Evolutionary conservation across 2,113 vertebrate genomes (phyloP).

Genomic region (Lampris megalopsis): DNA sequence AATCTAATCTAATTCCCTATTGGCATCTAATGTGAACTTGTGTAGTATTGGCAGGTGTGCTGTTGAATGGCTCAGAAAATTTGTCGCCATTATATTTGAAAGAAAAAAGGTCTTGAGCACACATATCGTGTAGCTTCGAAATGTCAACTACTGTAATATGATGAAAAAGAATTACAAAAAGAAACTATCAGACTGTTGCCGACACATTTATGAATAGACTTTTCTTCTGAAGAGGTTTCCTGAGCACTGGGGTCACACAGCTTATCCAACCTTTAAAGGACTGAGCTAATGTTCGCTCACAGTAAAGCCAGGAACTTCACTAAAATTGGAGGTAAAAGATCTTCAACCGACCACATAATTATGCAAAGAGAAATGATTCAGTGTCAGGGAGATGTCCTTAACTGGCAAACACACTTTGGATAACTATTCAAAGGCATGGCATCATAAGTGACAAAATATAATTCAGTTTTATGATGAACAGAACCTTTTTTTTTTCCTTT

Average conservation of each 20-base stretch:
- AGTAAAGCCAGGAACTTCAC: slow-evolving; percentile 16
- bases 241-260: slow-evolving; percentile 35
- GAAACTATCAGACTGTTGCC: no score
- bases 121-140: no score
- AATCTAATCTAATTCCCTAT: no score
- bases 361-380: slow-evolving; percentile 34
- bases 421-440: slow-evolving; percentile 43
- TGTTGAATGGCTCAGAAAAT: no score
- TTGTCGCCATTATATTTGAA: no score
- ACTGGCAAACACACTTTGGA: slow-evolving; percentile 38
- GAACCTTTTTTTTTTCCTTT: slow-evolving; percentile 18
- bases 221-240: slow-evolving; percentile 8
- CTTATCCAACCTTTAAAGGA: slow-evolving; percentile 38
- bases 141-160: no score
- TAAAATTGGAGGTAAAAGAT: slow-evolving; percentile 30
- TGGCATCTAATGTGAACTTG: no score
- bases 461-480: slow-evolving; percentile 57
- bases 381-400: slow-evolving; percentile 42
- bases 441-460: slow-evolving; percentile 57
- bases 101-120: no score
- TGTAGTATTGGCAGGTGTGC: no score
- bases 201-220: no score
- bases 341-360: slow-evolving; percentile 43
- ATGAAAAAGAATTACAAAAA: no score
- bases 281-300: slow-evolving; percentile 2